Evolutionary conservation across 1,140 invertebrate species (phyloP).

Genomic region (Bombus huntii): DNA sequence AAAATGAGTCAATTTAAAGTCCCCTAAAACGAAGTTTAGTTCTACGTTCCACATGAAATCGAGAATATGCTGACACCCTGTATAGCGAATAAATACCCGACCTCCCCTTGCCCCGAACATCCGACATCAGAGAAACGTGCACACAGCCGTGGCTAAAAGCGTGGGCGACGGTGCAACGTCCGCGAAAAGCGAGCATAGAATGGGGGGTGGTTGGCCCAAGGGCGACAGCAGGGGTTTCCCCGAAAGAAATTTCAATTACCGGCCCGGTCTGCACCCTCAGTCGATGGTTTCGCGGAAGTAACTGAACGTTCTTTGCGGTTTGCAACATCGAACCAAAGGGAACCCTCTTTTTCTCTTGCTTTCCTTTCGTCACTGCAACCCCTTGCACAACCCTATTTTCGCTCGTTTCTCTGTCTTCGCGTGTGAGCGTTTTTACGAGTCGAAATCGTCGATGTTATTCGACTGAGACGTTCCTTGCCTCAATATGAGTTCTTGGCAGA

Average conservation of each 20-base stretch:
- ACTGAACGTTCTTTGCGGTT: conserved; percentile 49
- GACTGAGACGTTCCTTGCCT: neutral
- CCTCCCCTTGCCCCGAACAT: neutral
- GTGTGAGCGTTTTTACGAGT: neutral
- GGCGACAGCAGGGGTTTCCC: conserved; percentile 59
- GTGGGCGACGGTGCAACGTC: conserved; percentile 69
- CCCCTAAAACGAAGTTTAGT: too few species aligned
- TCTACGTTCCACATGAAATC: too few species aligned
- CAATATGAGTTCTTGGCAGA: neutral
- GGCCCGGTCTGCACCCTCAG: conserved; percentile 40
- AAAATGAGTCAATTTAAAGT: neutral
- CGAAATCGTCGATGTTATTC: conserved; percentile 36
- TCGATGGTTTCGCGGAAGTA: conserved; percentile 61
- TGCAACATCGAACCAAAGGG: conserved; percentile 32
- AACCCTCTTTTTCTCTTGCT: neutral
- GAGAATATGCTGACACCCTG: neutral
- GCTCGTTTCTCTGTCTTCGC: neutral
- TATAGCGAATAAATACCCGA: conserved; percentile 17
- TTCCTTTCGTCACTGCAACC: neutral
- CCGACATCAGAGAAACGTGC: conserved; percentile 35
- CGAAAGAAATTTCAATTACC: conserved; percentile 76
- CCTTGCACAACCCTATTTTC: neutral
- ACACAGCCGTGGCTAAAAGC: conserved; percentile 24
- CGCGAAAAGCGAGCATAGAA: conserved; percentile 54
- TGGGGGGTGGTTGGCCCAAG: conserved; percentile 42